Base-by-base conservation (phyloP, 2,888 invertebrate genomes). In the Chalcosyrphus nemorum region DNA sequence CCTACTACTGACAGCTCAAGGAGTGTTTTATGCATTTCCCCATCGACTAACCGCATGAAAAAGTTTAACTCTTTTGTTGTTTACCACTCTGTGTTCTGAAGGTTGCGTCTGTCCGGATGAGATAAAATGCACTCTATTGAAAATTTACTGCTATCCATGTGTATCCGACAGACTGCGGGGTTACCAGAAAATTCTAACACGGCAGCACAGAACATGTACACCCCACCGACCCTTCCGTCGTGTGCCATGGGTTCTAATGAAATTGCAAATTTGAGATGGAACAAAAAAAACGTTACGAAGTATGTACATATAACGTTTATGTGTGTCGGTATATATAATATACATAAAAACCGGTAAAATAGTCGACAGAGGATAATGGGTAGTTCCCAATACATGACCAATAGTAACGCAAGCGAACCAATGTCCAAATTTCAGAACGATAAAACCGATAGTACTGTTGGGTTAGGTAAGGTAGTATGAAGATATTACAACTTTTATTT, bases 101-200 rank as follows among this genome's bases (percentile, higher is more conserved):
- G 45, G 66, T 15, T 24, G 47, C 24, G 38, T 66, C 66, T 66
- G 66, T 38, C 17, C 9, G 35, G 66, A 38, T 66, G 50, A 66
- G 50, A 66, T 66, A 52, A 66, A 66, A 66, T 52, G 47, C 32
- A 52, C 21, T 47, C 13, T 21, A 65, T 65, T 65, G 32, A 50
- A 50, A 65, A 32, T 65, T 50, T 50, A 50, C 65, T 65, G 13
- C 21, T 17, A 38, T 38, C 35, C 47, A 52, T 52, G 52, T 66
- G 52, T 38, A 65, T 32, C 47, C 32, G 65, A 61, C 45, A 47
- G 45, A 15, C 35, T 35, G 56, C 24, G 17, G 21, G 41, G 41
- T 13, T 41, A 43, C 41, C 13, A 43, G 41, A 41, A 59, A 41
- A 59, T 61, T n/a, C 43, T 24, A 45, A 61, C 43, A 43, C 59